A percentile compares a stretch with the other conserved stretches of the same genome.
phyloP scores from a whole-genome alignment of 2,797 vertebrate species.

The Leuciscus waleckii region DNA sequence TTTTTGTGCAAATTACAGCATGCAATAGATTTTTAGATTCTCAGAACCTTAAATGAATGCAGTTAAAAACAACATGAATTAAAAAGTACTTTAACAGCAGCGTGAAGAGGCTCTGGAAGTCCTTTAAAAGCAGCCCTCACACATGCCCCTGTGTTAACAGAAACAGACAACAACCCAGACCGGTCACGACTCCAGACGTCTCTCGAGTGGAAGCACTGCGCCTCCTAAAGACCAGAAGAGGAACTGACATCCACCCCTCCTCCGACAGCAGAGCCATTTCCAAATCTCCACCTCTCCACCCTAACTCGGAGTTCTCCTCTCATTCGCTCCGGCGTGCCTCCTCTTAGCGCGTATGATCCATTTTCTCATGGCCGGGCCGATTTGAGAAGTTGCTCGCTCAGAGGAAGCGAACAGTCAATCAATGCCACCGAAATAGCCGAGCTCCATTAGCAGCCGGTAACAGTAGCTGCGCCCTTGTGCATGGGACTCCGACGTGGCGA shows the following conservation, averaged over 20 bases:
- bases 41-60: neutral
- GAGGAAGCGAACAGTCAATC: constrained; percentile 85
- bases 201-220: constrained; percentile 81
- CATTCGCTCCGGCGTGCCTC: constrained; percentile 34
- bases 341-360: constrained; percentile 77
- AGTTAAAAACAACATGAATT: neutral
- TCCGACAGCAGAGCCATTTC: neutral
- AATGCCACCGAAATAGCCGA: constrained; percentile 86
- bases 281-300: constrained; percentile 19
- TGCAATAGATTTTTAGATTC: neutral
- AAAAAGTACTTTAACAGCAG: neutral
- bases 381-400: constrained; percentile 83
- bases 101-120: constrained; percentile 20
- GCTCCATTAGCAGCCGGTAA: constrained; percentile 85
- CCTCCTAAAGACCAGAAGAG: constrained; percentile 78
- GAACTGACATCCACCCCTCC: constrained; percentile 65
- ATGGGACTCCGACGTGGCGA: constrained; percentile 71
- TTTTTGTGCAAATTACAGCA: neutral
- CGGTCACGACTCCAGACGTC: constrained; percentile 22
- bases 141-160: constrained; percentile 43
- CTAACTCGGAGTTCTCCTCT: neutral
- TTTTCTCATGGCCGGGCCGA: constrained; percentile 74
- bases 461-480: constrained; percentile 84
- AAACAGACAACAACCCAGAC: constrained; percentile 38
- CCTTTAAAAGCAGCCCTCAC: constrained; percentile 28